phyloP scores from a whole-genome alignment of 2,888 invertebrate species.

The Diachrysia chrysitis region DNA sequence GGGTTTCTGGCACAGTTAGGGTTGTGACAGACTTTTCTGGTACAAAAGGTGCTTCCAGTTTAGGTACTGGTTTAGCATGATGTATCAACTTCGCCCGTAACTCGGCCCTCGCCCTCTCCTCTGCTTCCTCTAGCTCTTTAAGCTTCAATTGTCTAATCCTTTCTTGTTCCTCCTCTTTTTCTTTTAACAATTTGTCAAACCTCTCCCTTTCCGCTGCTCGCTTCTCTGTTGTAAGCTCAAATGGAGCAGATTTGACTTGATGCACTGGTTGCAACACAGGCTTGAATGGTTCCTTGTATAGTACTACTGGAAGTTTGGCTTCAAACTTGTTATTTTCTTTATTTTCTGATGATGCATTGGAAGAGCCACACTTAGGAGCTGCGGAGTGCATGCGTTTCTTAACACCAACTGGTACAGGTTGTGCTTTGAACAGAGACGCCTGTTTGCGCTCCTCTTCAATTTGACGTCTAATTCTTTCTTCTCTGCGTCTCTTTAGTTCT shows the following conservation, averaged over 20 bases:
- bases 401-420: constrained; percentile 89
- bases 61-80: constrained; percentile 90
- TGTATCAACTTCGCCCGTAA: constrained; percentile 89
- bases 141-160: constrained; percentile 76
- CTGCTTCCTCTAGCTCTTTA: constrained; percentile 76
- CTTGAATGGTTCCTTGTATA: constrained; percentile 91
- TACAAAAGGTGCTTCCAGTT: constrained; percentile 83
- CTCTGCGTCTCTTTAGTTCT: constrained; percentile 87
- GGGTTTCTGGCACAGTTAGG: constrained; percentile 91
- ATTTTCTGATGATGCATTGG: constrained; percentile 79
- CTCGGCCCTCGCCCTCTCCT: constrained; percentile 85
- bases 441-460: constrained; percentile 90
- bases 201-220: constrained; percentile 90
- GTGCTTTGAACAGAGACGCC: constrained; percentile 91
- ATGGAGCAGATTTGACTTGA: constrained; percentile 82
- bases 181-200: constrained; percentile 89
- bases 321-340: constrained; percentile 89
- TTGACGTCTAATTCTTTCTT: constrained; percentile 89
- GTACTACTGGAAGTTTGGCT: constrained; percentile 90
- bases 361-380: constrained; percentile 67
- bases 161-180: constrained; percentile 87
- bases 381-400: constrained; percentile 80
- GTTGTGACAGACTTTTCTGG: constrained; percentile 86
- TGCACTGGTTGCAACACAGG: constrained; percentile 87
- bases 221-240: constrained; percentile 91